Conservation (phyloP, 2,113 vertebrate species). For the Scartelaos histophorus region DNA sequence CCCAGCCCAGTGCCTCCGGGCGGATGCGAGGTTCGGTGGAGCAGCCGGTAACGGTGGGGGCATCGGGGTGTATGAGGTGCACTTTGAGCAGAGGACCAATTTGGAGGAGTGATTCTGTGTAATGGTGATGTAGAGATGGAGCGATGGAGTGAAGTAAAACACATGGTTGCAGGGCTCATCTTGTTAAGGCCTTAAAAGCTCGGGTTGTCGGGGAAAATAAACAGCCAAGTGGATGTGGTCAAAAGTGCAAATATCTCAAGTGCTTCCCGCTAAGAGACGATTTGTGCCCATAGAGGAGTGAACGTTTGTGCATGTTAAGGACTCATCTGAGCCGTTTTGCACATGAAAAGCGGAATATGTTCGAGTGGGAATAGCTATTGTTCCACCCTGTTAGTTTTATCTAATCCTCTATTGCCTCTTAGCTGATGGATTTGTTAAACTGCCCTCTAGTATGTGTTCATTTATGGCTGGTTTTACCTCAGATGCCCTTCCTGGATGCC, state of each 20-base stretch:
- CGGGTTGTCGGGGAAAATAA: neutral
- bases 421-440: too few species aligned
- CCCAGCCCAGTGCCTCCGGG: neutral
- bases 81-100: neutral
- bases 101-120: neutral
- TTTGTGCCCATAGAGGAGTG: neutral
- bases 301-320: neutral
- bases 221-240: conserved; percentile 3
- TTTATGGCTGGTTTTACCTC: too few species aligned
- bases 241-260: conserved; percentile 3
- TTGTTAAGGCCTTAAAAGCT: conserved; percentile 2
- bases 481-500: too few species aligned
- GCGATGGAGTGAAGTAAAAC: neutral
- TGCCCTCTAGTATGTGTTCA: too few species aligned
- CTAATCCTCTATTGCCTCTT: too few species aligned
- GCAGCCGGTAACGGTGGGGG: neutral
- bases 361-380: too few species aligned
- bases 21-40: neutral
- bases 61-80: neutral
- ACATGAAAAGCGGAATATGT: too few species aligned
- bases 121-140: neutral
- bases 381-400: too few species aligned
- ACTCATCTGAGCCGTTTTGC: neutral
- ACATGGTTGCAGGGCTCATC: neutral
- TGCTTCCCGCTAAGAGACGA: neutral